A percentile compares a stretch with the other conserved stretches of the same genome.
phyloP scores from a whole-genome alignment of 2,113 vertebrate species.

The Ranitomeya imitator region DNA sequence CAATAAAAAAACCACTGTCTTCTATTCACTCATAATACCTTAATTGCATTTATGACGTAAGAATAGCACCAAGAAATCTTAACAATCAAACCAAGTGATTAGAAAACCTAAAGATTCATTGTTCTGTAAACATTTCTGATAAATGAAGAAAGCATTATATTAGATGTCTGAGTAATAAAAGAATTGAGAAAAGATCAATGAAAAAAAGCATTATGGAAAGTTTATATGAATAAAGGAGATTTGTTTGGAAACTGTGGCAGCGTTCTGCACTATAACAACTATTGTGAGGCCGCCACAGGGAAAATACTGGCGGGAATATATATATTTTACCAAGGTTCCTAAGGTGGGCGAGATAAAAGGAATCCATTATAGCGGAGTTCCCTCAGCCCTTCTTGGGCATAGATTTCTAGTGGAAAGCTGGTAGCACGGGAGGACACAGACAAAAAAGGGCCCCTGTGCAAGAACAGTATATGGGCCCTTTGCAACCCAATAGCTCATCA shows the following conservation, averaged over 20 bases:
- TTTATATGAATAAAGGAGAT: background rate
- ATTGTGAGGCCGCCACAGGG: no score
- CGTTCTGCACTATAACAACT: background rate
- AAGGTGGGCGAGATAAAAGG: no score
- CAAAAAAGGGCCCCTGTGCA: no score
- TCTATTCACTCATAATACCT: conserved; percentile 17
- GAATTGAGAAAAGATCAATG: background rate
- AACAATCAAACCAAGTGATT: background rate
- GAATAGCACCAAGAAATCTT: background rate
- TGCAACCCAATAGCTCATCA: no score
- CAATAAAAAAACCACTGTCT: conserved; percentile 13
- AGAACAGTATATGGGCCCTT: no score
- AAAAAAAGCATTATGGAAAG: background rate
- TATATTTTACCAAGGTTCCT: no score
- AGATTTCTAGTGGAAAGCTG: no score
- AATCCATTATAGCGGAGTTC: no score
- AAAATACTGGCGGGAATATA: no score
- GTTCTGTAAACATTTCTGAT: background rate
- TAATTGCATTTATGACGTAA: conserved; percentile 3
- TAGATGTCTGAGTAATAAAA: background rate
- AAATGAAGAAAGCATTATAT: background rate
- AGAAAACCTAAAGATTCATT: background rate
- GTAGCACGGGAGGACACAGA: no score
- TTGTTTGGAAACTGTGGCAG: background rate
- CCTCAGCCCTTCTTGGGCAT: no score